Conservation (phyloP, 2,888 invertebrate species). For the Tubiluchus corallicola region DNA sequence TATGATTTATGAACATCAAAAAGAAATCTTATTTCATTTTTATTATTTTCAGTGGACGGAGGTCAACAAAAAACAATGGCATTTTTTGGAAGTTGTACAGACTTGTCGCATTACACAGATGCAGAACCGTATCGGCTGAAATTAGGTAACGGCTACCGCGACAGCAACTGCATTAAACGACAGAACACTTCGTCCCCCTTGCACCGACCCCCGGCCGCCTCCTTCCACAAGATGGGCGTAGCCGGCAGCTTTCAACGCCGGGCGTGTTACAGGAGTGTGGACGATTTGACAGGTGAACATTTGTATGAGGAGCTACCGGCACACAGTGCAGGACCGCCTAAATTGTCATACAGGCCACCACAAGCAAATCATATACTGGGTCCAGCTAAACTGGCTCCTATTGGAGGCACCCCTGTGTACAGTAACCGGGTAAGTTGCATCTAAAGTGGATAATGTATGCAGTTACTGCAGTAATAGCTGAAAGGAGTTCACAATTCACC, state of each 20-base stretch:
- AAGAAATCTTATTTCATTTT: too few relatives aligned
- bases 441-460: too few relatives aligned
- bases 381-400: too few relatives aligned
- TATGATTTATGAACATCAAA: too few relatives aligned
- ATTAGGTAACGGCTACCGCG: too few relatives aligned
- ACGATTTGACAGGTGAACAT: background rate
- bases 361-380: too few relatives aligned
- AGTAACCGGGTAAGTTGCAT: too few relatives aligned
- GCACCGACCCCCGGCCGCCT: background rate
- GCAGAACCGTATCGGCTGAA: background rate
- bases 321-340: background rate
- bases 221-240: background rate
- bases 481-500: too few relatives aligned
- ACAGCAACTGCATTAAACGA: too few relatives aligned
- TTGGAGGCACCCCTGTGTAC: too few relatives aligned
- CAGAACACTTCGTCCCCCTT: background rate
- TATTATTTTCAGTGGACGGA: background rate
- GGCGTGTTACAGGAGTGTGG: background rate
- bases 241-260: background rate
- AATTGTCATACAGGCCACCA: too few relatives aligned
- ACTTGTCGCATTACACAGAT: background rate
- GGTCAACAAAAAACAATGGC: background rate
- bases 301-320: background rate
- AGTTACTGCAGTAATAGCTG: too few relatives aligned
- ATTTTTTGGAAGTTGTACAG: slow-evolving; percentile 1